Conservation (phyloP, 2,113 vertebrate genomes). For the Melanostigma gelatinosum region DNA sequence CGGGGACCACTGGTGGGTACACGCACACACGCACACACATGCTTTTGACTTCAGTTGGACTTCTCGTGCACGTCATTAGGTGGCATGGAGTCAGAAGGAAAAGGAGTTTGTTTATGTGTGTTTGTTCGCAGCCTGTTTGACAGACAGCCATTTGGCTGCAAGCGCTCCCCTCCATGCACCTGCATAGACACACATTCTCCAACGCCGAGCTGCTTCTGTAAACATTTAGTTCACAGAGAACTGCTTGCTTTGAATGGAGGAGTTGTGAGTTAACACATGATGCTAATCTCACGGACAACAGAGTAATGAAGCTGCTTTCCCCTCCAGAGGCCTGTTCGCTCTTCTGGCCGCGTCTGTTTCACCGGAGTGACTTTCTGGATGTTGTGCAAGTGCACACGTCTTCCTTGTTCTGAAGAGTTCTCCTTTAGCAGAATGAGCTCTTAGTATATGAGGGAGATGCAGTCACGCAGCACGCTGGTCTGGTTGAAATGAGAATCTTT, state of each 20-base stretch:
- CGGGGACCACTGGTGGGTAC: not conserved
- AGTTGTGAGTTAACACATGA: constrained; percentile 2
- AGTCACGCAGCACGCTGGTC: not conserved
- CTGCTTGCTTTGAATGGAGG: not conserved
- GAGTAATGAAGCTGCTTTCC: not conserved
- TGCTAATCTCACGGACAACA: not conserved
- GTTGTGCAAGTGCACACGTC: not conserved
- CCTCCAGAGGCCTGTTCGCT: not conserved
- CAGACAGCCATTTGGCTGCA: constrained; percentile 31
- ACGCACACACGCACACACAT: not conserved
- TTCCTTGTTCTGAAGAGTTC: not conserved
- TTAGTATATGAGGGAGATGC: not conserved
- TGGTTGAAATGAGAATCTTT: not conserved
- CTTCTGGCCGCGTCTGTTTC: not conserved
- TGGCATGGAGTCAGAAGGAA: not conserved
- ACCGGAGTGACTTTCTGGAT: not conserved
- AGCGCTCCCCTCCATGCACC: not conserved
- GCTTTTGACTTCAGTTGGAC: not conserved
- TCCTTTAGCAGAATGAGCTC: too few species aligned
- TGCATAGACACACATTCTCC: not conserved
- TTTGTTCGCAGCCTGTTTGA: constrained; percentile 43
- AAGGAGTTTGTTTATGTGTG: not conserved
- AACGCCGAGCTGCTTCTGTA: constrained; percentile 3
- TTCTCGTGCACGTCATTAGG: not conserved
- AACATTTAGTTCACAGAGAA: constrained; percentile 32